A percentile compares a stretch with the other conserved stretches of the same genome.
These are phyloP conservation scores for Cladorhizidae sp. DNA, from an alignment of 37 sponge, comb jelly and placozoan genomes.

Conservation along the genomic window DNA sequence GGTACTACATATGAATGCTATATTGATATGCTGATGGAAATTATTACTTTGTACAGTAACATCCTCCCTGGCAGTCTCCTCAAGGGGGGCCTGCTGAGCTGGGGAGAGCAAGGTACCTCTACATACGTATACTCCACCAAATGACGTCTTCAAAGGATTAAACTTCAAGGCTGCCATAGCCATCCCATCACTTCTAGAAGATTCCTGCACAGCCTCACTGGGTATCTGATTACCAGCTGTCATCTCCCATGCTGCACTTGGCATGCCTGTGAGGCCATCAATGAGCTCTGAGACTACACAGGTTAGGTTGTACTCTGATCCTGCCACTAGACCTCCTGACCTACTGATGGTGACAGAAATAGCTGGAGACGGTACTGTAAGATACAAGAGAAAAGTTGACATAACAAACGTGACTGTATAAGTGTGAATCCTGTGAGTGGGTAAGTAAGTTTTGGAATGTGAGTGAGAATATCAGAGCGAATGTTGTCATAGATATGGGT, in stretches of 20 bases:
- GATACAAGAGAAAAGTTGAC: too few relatives aligned
- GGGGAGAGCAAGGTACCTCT: background rate
- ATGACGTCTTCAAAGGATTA: background rate
- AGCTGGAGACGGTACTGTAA: background rate
- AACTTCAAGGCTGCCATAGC: constrained; percentile 1
- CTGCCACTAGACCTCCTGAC: constrained; percentile 20
- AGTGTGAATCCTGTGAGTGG: too few relatives aligned
- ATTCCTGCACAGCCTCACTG: too few relatives aligned
- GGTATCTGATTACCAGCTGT: background rate
- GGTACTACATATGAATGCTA: too few relatives aligned
- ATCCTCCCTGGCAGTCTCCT: background rate
- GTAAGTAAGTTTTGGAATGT: too few relatives aligned
- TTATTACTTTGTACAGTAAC: background rate
- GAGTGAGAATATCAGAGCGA: too few relatives aligned
- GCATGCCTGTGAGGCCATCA: constrained; percentile 2
- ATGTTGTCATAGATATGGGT: too few relatives aligned
- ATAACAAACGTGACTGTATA: too few relatives aligned
- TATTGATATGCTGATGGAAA: too few relatives aligned
- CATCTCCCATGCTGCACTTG: background rate
- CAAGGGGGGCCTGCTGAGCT: background rate
- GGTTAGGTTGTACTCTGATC: constrained; percentile 25
- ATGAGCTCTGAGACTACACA: constrained; percentile 12
- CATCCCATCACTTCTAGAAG: too few relatives aligned
- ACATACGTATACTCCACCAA: background rate
- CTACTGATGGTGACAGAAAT: constrained; percentile 3